Conservation (phyloP, 2,113 vertebrate genomes). For the Spilogale gracilis region DNA sequence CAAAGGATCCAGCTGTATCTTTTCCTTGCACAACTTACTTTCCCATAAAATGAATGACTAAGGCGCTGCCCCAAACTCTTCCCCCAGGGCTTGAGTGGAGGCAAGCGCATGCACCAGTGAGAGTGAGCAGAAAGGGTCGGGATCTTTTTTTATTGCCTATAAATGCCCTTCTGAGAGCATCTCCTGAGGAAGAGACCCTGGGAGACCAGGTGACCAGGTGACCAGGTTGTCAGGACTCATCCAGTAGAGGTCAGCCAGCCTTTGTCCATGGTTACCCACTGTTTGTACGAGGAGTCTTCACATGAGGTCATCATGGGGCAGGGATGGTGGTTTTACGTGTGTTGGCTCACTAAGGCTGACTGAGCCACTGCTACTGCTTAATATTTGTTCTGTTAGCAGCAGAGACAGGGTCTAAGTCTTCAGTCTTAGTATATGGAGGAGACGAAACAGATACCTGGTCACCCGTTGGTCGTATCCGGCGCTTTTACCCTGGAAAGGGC, state of each 20-base stretch:
- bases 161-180: not conserved
- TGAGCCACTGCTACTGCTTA: not conserved
- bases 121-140: not conserved
- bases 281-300: not conserved
- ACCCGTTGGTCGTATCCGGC: not conserved
- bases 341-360: not conserved
- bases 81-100: not conserved
- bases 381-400: not conserved
- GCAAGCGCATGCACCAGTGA: not conserved
- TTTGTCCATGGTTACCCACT: not conserved
- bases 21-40: not conserved
- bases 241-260: not conserved
- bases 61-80: not conserved
- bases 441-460: not conserved
- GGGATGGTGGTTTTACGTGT: not conserved
- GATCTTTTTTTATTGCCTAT: not conserved
- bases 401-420: not conserved
- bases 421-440: not conserved
- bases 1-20: not conserved
- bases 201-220: not conserved
- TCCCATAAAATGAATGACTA: not conserved
- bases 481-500: not conserved
- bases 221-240: not conserved
- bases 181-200: not conserved
- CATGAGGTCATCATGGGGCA: not conserved